Base-by-base conservation (phyloP, 1,140 invertebrate species). In the Nebria ingens region DNA sequence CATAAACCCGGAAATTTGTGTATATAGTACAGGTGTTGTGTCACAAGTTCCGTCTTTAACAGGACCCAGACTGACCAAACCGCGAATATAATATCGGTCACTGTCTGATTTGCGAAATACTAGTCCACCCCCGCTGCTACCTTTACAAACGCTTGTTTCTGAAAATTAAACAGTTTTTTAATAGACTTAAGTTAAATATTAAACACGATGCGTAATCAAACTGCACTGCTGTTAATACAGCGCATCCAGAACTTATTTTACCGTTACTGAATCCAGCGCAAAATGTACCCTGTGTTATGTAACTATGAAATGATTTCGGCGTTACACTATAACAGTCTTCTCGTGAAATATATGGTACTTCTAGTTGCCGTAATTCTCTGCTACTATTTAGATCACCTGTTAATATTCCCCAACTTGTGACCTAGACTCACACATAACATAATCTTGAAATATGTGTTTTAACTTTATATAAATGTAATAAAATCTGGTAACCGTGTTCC, bases 341-440 rank as follows among this genome's bases (percentile, higher is more conserved):
- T n/a, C 20, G 34, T n/a, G 21, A 25, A 50, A 52, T 15, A 12
- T 52, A 52, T 17, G 54, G 56, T 54, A 64, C 38, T 13, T 42
- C 42, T 12, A 61, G 29, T 42, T 53, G 54, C 56, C 59, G 56
- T 21, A 64, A 23, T 9, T 55, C 58, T 13, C 50, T 51, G 40
- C 52, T 55, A 17, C 53, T 11, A 29, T 38, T 53, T 1, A 17
- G 1, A n/a, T 21, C 20, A 34, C 21, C 56, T 50, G 40, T 62
- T 0, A 52, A 52, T 2, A 65, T 54, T 38, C 71, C 71, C 70
- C 71, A 75, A 12, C 72, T 71, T 0, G 66, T 65, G 6, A 73
- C 66, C 70, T 73, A 58, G 2, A 49, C 29, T 34, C 6, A 34
- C 25, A 6, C 25, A n/a, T 34, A 34, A 34, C 6, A 9, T 6